Evolutionary conservation across 2,888 invertebrate genomes (phyloP), one percentile per base, ranked within the genome.

Genomic region (Chesias legatella): DNA sequence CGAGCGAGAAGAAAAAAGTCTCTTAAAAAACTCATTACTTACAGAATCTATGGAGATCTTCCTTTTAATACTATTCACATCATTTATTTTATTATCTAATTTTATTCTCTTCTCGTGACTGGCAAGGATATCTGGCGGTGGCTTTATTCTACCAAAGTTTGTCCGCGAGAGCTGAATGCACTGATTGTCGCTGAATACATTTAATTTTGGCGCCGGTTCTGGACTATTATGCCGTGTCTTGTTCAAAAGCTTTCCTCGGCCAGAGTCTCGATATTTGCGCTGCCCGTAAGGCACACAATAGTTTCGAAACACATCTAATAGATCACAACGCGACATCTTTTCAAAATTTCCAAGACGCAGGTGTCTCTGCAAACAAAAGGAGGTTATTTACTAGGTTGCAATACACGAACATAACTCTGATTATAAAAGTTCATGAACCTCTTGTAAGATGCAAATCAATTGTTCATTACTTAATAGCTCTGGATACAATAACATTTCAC

Each of bases 271-370:
- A 33, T 79, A 79, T 46, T 72, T 83, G 42, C 89, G 72, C 57
- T 88, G 89, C 0, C 85, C 81, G 29, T 78, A 79, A 1, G 89
- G 89, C 1, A 88, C 73, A 55, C 88, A 89, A 56, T 65, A 89
- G 33, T 80, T 67, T 41, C 83, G 83, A 51, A 86, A 88, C 44
- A 88, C 26, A 7, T 82, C 73, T 43, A 89, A 55, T 22, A 89
- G 54, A n/a, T 80, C 73, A 21, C 77, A 73, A 48, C 88, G 74
- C 8, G 55, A 51, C 73, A 84, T 71, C 7, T 32, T 57, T 34
- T 68, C 60, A 3, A 86, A 53, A 43, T 78, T 65, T 6, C 74
- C 63, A 23, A 86, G 44, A 32, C 72, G 68, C 29, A 88, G 57
- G 53, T 80, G 74, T 50, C 88, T 72, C 88, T 88, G 69, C 38